A percentile compares a stretch with the other conserved stretches of the same genome.
phyloP scores from a whole-genome alignment of 2,888 invertebrate genomes.

The Drosophila recens region DNA sequence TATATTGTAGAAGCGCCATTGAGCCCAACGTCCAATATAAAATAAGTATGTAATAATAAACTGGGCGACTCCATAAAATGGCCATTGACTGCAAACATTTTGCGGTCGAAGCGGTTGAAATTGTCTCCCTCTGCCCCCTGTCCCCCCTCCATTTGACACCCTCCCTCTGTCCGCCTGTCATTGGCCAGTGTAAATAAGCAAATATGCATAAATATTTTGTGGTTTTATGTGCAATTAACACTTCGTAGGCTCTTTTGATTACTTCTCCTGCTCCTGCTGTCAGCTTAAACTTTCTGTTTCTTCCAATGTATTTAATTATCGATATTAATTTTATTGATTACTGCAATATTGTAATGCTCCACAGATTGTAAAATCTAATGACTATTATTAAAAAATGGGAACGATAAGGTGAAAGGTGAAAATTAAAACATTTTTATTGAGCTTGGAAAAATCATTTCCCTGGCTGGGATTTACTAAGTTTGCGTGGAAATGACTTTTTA shows the following conservation, averaged over 20 bases:
- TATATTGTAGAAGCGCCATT: conserved; percentile 42
- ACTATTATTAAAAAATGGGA: background rate
- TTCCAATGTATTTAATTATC: background rate
- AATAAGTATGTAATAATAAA: conserved; percentile 61
- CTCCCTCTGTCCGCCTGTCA: background rate
- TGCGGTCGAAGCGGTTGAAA: conserved; percentile 52
- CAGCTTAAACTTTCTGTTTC: background rate
- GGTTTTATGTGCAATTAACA: conserved; percentile 65
- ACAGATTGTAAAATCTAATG: background rate
- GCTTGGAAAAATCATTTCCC: too few species aligned
- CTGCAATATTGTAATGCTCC: too few species aligned
- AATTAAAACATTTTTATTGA: too few species aligned
- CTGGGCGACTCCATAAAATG: conserved; percentile 59
- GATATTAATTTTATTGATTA: background rate
- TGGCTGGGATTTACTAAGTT: too few species aligned
- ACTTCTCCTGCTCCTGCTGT: background rate
- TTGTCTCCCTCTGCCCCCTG: conserved; percentile 13
- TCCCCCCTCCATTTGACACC: background rate
- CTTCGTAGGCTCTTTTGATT: conserved; percentile 18
- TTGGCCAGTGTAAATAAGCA: conserved; percentile 44
- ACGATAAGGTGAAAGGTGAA: background rate
- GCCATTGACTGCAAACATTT: conserved; percentile 74
- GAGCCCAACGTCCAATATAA: conserved; percentile 42
- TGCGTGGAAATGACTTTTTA: too few species aligned
- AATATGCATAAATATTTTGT: conserved; percentile 38